Conservation (phyloP, 1,140 invertebrate species). For the Cryptotermes secundus region DNA sequence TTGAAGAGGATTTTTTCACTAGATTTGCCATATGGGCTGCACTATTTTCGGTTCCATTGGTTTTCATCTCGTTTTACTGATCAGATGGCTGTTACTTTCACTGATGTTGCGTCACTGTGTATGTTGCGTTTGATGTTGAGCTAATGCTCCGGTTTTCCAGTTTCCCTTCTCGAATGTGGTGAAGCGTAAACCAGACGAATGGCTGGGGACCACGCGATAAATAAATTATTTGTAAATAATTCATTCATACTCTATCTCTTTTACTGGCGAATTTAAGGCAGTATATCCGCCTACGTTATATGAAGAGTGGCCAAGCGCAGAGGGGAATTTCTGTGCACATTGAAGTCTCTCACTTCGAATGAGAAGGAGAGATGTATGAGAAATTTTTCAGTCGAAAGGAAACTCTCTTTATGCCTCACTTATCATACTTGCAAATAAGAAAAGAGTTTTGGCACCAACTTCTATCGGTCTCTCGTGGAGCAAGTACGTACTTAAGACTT, state of each 20-base stretch:
- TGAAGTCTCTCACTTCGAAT: not conserved
- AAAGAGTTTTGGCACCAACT: not conserved
- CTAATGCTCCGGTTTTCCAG: not conserved
- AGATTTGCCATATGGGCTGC: no score
- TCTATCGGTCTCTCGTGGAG: no score
- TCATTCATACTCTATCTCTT: not conserved
- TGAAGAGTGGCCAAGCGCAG: not conserved
- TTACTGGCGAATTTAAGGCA: not conserved
- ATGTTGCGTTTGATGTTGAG: not conserved
- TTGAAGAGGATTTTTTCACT: no score
- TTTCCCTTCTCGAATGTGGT: not conserved
- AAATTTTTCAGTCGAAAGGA: not conserved
- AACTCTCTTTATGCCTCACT: not conserved
- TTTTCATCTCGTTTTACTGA: not conserved
- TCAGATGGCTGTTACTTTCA: not conserved
- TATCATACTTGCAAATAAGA: not conserved
- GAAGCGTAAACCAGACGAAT: not conserved
- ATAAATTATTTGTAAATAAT: constrained; percentile 9
- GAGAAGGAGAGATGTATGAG: not conserved
- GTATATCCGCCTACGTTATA: not conserved
- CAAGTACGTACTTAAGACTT: no score
- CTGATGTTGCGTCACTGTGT: not conserved
- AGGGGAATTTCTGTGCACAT: no score
- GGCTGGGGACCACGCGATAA: not conserved
- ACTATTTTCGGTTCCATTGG: not conserved